Evolutionary conservation across 2,113 vertebrate species (phyloP).

Genomic region (Microcebus lehilahytsara): DNA sequence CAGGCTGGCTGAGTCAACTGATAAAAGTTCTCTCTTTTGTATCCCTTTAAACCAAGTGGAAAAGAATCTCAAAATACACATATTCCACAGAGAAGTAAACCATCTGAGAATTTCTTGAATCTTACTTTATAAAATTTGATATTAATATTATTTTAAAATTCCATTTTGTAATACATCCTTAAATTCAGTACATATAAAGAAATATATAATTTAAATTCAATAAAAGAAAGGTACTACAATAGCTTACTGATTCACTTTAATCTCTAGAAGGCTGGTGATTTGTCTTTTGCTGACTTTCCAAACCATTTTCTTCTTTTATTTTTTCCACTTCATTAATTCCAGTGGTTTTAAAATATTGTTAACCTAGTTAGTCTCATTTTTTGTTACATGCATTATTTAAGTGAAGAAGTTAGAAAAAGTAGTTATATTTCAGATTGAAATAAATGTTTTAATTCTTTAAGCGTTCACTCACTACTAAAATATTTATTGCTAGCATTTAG

Average conservation of each 20-base stretch:
- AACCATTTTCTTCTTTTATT: background rate
- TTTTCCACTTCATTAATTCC: background rate
- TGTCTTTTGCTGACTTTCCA: conserved; percentile 1
- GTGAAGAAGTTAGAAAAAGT: conserved; percentile 23
- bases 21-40: background rate
- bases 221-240: background rate
- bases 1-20: background rate
- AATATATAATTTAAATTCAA: conserved; percentile 29
- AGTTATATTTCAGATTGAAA: conserved; percentile 21
- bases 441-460: conserved; percentile 58
- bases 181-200: background rate
- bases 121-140: background rate
- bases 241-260: background rate
- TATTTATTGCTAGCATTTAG: conserved; percentile 40
- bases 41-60: background rate
- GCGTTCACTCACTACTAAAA: conserved; percentile 42
- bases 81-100: background rate
- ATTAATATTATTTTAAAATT: background rate
- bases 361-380: background rate
- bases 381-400: conserved; percentile 23
- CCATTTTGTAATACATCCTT: background rate
- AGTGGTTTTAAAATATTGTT: conserved; percentile 37
- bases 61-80: background rate
- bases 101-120: background rate
- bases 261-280: background rate